A percentile compares a stretch with the other conserved stretches of the same genome.
phyloP scores from a whole-genome alignment of 1,140 invertebrate genomes.

The Antheraea pernyi region DNA sequence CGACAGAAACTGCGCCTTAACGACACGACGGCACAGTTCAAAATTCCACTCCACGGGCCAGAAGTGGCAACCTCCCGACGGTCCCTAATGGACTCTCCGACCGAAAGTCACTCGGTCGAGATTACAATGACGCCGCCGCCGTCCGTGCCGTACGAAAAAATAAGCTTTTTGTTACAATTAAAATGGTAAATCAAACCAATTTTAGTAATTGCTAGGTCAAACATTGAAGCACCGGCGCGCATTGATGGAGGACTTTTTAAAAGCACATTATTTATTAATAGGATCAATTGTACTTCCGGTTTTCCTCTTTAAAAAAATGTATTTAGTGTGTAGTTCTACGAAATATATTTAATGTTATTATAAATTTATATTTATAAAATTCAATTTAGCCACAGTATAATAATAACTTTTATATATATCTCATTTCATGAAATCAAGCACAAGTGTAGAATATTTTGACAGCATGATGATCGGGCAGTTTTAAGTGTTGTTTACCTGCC shows the following conservation, averaged over 20 bases:
- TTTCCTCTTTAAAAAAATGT: neutral
- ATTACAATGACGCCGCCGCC: slow-evolving; percentile 62
- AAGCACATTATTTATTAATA: slow-evolving; percentile 68
- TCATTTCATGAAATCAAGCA: too few species aligned
- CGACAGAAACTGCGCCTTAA: slow-evolving; percentile 75
- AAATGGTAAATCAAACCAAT: slow-evolving; percentile 79
- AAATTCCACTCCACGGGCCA: slow-evolving; percentile 52
- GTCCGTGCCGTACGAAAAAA: slow-evolving; percentile 66
- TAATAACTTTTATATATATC: too few species aligned
- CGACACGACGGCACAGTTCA: slow-evolving; percentile 70
- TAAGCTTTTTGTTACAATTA: slow-evolving; percentile 79
- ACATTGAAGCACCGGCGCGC: slow-evolving; percentile 67
- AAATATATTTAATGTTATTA: too few species aligned
- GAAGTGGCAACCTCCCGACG: slow-evolving; percentile 40
- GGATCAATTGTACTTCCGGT: slow-evolving; percentile 31
- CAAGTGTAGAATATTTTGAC: too few species aligned
- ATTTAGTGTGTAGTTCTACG: too few species aligned
- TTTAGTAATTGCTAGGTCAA: slow-evolving; percentile 78
- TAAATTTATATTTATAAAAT: too few species aligned
- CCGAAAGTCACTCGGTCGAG: slow-evolving; percentile 76
- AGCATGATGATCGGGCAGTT: too few species aligned
- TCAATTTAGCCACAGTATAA: too few species aligned
- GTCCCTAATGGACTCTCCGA: slow-evolving; percentile 67
- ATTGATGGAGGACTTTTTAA: slow-evolving; percentile 53
- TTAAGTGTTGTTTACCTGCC: too few species aligned